Base-by-base conservation (phyloP, 2,888 invertebrate species). In the Spialia ferax region DNA sequence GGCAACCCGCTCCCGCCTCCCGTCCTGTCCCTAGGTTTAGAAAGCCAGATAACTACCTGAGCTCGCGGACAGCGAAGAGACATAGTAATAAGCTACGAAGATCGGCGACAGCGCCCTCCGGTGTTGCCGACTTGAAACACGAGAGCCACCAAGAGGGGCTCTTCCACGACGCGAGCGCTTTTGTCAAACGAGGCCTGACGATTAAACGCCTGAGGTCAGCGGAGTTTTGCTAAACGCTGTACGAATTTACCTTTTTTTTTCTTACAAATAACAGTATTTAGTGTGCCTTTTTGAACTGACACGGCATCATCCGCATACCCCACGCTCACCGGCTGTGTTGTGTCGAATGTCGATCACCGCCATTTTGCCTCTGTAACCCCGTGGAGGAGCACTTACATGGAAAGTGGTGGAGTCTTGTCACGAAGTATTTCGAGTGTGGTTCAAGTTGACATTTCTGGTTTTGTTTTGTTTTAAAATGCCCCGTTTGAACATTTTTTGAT, bases 171-270 rank as follows among this genome's bases (percentile, higher is more conserved):
- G 93, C 94, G 71, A 92, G 90, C 79, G 92, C 88, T 71, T 92
- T 92, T 84, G 87, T 94, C 83, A 93, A 92, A 79, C 86, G 93
- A 69, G 93, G 94, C 81, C 84, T 94, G 83, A 93, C 94, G 76
- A 94, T 94, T 71, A 94, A 94, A 84, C 87, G 94, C 78, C 86
- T 94, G 91, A 94, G 94, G 94, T 94, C 92, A 93, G 94, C 87
- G 85, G 88, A 84, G 85, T 87, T 89, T 89, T 89, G 78, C 77
- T 85, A 85, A 77, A 79, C 81, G 86, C 89, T 88, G 90, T 90
- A 88, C 88, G 89, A 88, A 86, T 87, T 66, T 66, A 66, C 60
- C 66, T 54, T 88, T 83, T 79, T 56, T 77, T 79, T 76, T 81
- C 77, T 81, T 76, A 79, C 74, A 52, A 73, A 77, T 81, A 83